These are phyloP conservation scores for Trichomycterus rosablanca DNA, from an alignment of 2,113 vertebrate species.

Conservation along the genomic window DNA sequence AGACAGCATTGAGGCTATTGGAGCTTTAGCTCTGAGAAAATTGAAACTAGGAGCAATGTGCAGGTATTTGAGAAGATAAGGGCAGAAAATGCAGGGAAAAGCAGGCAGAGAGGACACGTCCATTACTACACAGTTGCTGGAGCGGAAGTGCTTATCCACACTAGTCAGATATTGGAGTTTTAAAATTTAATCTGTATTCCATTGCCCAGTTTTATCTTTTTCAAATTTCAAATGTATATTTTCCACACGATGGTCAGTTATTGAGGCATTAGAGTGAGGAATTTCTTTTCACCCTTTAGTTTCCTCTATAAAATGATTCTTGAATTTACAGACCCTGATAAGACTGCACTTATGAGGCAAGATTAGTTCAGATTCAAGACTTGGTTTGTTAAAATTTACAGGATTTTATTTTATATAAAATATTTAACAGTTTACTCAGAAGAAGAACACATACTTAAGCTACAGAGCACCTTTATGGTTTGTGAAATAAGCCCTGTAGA, in stretches of 20 bases:
- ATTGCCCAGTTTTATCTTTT: constrained; percentile 19
- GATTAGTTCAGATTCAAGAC: background rate
- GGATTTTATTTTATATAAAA: no score
- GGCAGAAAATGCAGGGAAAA: background rate
- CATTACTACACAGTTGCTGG: constrained; percentile 42
- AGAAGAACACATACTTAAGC: no score
- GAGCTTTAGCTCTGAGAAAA: constrained; percentile 31
- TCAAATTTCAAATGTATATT: constrained; percentile 40
- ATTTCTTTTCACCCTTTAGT: constrained; percentile 9
- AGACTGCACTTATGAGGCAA: no score
- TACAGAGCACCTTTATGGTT: no score
- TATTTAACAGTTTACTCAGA: no score
- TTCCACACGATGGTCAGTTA: constrained; percentile 34
- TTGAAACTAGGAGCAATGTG: constrained; percentile 38
- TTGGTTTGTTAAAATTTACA: constrained; percentile 18
- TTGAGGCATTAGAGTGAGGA: constrained; percentile 16
- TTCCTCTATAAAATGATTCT: constrained; percentile 28
- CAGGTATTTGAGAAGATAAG: constrained; percentile 39
- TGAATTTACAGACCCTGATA: background rate
- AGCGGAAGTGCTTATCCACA: constrained; percentile 37
- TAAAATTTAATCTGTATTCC: constrained; percentile 44
- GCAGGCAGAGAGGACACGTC: constrained; percentile 9
- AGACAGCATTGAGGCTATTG: constrained; percentile 7
- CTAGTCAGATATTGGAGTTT: constrained; percentile 29
- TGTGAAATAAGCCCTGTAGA: no score